phyloP scores from a whole-genome alignment of 2,888 invertebrate genomes.

The Congeria kusceri region DNA sequence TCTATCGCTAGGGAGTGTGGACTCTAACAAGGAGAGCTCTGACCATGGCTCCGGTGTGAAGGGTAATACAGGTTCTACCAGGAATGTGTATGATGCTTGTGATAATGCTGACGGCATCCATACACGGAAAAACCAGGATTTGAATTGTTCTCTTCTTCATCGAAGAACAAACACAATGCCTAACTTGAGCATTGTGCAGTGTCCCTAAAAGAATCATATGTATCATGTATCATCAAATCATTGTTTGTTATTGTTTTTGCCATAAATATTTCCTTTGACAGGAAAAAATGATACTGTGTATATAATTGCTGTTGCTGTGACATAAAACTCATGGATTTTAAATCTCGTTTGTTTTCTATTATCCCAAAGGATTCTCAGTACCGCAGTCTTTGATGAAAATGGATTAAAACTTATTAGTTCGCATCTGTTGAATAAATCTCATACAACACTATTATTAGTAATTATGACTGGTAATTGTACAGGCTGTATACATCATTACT shows the following conservation, averaged over 20 bases:
- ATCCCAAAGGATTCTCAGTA: too few relatives aligned
- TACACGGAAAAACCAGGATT: neutral
- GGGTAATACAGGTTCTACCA: neutral
- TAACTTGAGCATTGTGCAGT: slow-evolving; percentile 47
- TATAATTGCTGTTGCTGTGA: neutral
- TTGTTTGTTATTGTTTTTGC: neutral
- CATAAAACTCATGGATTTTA: neutral
- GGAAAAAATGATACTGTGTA: neutral
- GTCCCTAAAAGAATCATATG: slow-evolving; percentile 30
- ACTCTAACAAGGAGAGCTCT: slow-evolving; percentile 28
- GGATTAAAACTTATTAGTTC: too few relatives aligned
- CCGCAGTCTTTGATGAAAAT: too few relatives aligned
- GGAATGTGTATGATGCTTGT: neutral
- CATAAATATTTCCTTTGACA: neutral
- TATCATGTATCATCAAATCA: neutral
- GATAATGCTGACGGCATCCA: neutral
- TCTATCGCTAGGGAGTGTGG: slow-evolving; percentile 46
- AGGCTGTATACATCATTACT: too few relatives aligned
- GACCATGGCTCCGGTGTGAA: too few relatives aligned
- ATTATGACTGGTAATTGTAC: too few relatives aligned
- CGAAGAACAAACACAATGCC: slow-evolving; percentile 61
- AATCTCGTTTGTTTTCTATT: too few relatives aligned
- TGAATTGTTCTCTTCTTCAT: slow-evolving; percentile 40
- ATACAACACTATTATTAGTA: too few relatives aligned
- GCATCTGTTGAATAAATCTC: too few relatives aligned